These are phyloP conservation scores for Cataglyphis cursor DNA, from an alignment of 2,888 invertebrate genomes.

Conservation along the genomic window DNA sequence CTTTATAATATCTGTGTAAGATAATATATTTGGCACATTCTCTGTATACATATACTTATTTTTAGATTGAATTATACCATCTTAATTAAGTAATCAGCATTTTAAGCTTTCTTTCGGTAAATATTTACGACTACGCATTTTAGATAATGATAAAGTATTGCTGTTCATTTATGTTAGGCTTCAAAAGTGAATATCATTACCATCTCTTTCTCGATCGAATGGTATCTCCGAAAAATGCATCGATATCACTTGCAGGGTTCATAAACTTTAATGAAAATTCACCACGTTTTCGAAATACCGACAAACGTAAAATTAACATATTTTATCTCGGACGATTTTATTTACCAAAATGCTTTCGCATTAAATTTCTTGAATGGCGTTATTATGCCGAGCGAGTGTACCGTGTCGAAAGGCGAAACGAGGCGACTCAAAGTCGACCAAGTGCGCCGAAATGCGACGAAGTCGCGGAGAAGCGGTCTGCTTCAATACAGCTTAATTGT, in stretches of 20 bases:
- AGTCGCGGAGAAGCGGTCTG: conserved; percentile 30
- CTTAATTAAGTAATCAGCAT: not conserved
- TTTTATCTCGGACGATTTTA: not conserved
- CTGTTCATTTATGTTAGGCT: not conserved
- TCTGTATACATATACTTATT: not conserved
- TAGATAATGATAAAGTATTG: not conserved
- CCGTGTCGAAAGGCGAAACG: conserved; percentile 1
- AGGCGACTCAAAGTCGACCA: conserved; percentile 1
- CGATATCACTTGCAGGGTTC: not conserved
- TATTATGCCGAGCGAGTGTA: not conserved
- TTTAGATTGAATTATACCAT: not conserved
- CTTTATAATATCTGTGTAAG: conserved; percentile 18
- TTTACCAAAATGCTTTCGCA: not conserved
- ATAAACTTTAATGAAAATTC: not conserved
- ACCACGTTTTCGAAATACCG: not conserved
- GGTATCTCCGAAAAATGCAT: not conserved
- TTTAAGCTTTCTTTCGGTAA: not conserved
- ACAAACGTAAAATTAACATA: not conserved
- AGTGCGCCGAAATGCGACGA: conserved; percentile 39
- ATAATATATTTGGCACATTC: not conserved
- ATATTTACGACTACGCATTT: conserved; percentile 5
- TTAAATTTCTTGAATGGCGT: not conserved
- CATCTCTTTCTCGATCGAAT: not conserved
- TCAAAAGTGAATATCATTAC: not conserved
- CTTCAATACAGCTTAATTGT: conserved; percentile 81